These are phyloP conservation scores for Apotomis turbidana DNA, from an alignment of 2,888 invertebrate genomes.

Conservation along the genomic window DNA sequence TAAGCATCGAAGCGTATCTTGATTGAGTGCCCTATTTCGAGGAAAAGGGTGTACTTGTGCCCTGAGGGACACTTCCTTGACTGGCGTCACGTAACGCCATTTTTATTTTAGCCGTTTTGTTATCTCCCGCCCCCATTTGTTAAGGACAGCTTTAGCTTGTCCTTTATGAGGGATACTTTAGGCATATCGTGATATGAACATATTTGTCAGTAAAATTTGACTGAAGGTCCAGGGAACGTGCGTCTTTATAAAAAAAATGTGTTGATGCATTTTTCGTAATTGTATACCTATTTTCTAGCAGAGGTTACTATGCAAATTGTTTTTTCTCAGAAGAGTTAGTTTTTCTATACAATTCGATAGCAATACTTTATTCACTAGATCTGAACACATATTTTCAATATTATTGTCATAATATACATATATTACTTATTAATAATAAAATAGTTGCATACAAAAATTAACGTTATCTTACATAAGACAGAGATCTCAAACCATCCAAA, in stretches of 20 bases:
- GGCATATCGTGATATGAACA: constrained; percentile 23
- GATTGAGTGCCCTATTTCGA: constrained; percentile 63
- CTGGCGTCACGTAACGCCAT: constrained; percentile 41
- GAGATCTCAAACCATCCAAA: neutral
- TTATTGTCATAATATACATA: no score
- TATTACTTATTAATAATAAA: no score
- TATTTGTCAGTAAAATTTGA: constrained; percentile 9
- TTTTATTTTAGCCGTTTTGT: constrained; percentile 39
- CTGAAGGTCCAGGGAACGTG: neutral
- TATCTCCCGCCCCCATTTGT: constrained; percentile 39
- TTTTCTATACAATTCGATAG: no score
- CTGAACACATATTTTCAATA: no score
- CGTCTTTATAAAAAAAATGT: neutral
- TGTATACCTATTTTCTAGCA: no score
- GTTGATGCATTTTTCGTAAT: no score
- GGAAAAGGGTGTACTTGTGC: constrained; percentile 41
- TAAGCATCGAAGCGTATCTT: constrained; percentile 57
- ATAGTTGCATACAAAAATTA: neutral
- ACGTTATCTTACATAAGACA: neutral
- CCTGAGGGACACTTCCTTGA: constrained; percentile 44
- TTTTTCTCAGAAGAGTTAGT: no score
- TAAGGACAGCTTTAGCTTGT: constrained; percentile 37
- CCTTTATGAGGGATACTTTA: constrained; percentile 28
- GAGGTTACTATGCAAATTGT: no score
- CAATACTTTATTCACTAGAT: no score